Conservation (phyloP, 2,888 invertebrate species). For the Hoplodrina ambigua region DNA sequence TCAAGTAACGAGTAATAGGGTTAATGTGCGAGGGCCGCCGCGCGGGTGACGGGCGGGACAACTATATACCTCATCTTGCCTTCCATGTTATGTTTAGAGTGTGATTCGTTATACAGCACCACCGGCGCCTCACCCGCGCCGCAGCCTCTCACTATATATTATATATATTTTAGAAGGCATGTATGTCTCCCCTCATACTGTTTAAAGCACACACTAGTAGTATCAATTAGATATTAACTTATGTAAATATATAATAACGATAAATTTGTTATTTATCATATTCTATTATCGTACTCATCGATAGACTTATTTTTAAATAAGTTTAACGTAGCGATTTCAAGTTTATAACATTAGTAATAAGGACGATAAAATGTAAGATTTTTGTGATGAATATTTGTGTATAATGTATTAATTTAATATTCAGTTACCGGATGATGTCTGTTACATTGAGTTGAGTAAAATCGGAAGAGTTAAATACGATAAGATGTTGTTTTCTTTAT, state of each 20-base stretch:
- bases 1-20: slow-evolving; percentile 86
- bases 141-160: slow-evolving; percentile 62
- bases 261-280: slow-evolving; percentile 89
- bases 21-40: slow-evolving; percentile 72
- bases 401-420: slow-evolving; percentile 87
- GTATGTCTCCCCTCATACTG: slow-evolving; percentile 82
- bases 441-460: slow-evolving; percentile 89
- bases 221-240: slow-evolving; percentile 81
- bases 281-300: slow-evolving; percentile 86
- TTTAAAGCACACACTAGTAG: slow-evolving; percentile 85
- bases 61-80: slow-evolving; percentile 81
- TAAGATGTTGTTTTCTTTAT: slow-evolving; percentile 87
- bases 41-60: slow-evolving; percentile 53
- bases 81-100: slow-evolving; percentile 74
- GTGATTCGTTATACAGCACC: slow-evolving; percentile 55
- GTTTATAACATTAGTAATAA: slow-evolving; percentile 83
- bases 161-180: slow-evolving; percentile 81
- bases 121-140: slow-evolving; percentile 47
- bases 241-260: slow-evolving; percentile 87
- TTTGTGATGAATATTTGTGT: slow-evolving; percentile 86
- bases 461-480: slow-evolving; percentile 83
- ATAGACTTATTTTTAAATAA: slow-evolving; percentile 88
- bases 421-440: slow-evolving; percentile 88
- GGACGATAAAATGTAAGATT: slow-evolving; percentile 78
- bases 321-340: slow-evolving; percentile 85